Base-by-base conservation (phyloP, 2,888 invertebrate species). In the Nebria brevicollis region DNA sequence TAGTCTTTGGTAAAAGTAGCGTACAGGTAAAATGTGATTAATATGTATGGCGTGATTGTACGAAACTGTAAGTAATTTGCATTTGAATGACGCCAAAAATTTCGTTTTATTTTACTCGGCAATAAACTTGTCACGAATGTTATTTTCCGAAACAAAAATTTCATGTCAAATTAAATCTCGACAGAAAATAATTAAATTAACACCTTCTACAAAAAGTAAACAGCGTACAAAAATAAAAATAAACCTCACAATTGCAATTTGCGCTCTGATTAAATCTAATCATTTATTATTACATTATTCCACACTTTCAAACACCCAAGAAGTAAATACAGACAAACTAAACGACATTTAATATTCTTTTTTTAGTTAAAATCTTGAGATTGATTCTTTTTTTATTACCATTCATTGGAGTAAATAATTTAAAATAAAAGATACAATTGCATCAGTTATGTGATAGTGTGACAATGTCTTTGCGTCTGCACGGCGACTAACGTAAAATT, bases 381-480 rank as follows among this genome's bases (percentile, higher is more conserved):
- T 20, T 1, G 20, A 20, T 20, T 20, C n/a, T n/a, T 20, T 20
- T 20, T 20, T 20, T 20, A 20, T 20, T 20, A 20, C 20, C 20
- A 20, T 20, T 20, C 20, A 20, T 20, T 20, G 20, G 20, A 20
- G 20, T 20, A 20, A 20, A 20, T 20, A 20, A 20, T 20, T 20
- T 20, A 20, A 20, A 20, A 20, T 20, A 20, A 20, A 20, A 20
- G 20, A 20, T 81, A 34, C 34, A 54, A 13, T 54, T 54, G 54
- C 54, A 64, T n/a, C 77, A 64, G 70, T 42, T 64, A 75, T 80
- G 80, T 80, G 66, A 75, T 66, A 81, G 76, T 87, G 87, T 87
- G 86, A 87, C 87, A 86, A 87, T 87, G 86, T 85, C 86, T 86
- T 86, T 85, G 85, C 87, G 87, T 85, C 87, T 84, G 84, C 86